Conservation (phyloP, 1,140 invertebrate genomes). For the Tachypleus tridentatus region DNA sequence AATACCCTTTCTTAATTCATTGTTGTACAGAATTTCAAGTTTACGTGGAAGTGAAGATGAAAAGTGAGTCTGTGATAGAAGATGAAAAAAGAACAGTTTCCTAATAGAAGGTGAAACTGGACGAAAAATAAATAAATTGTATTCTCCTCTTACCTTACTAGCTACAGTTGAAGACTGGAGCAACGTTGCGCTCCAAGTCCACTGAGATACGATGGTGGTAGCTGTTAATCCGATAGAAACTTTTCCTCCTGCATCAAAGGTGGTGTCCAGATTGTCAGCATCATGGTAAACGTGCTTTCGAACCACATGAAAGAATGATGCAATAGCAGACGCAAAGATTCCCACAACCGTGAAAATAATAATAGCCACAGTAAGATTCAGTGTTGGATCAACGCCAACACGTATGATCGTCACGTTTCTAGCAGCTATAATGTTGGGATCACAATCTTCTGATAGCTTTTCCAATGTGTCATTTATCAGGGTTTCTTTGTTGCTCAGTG, state of each 20-base stretch:
- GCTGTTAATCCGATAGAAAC: conserved; percentile 34
- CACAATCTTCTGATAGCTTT: background rate
- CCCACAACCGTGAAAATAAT: conserved; percentile 26
- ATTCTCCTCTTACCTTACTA: conserved; percentile 25
- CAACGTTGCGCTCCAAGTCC: conserved; percentile 39
- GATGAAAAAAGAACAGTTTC: too few relatives aligned
- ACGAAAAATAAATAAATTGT: too few relatives aligned
- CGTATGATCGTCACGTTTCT: background rate
- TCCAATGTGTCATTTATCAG: too few relatives aligned
- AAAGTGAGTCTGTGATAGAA: too few relatives aligned
- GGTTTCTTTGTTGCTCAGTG: too few relatives aligned
- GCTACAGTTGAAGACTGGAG: conserved; percentile 36
- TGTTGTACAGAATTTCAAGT: too few relatives aligned
- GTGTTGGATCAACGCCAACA: conserved; percentile 25
- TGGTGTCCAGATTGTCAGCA: conserved; percentile 33
- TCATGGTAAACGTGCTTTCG: conserved; percentile 28
- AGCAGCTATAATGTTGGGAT: background rate
- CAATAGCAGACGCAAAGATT: conserved; percentile 25
- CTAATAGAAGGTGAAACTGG: too few relatives aligned
- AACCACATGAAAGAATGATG: conserved; percentile 25
- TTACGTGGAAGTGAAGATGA: too few relatives aligned
- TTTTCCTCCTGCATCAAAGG: conserved; percentile 37
- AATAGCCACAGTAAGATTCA: conserved; percentile 26
- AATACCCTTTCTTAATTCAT: too few relatives aligned
- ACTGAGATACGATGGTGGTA: conserved; percentile 37